Evolutionary conservation across 2,113 vertebrate genomes (phyloP).

Genomic region (Fregetta grallaria): DNA sequence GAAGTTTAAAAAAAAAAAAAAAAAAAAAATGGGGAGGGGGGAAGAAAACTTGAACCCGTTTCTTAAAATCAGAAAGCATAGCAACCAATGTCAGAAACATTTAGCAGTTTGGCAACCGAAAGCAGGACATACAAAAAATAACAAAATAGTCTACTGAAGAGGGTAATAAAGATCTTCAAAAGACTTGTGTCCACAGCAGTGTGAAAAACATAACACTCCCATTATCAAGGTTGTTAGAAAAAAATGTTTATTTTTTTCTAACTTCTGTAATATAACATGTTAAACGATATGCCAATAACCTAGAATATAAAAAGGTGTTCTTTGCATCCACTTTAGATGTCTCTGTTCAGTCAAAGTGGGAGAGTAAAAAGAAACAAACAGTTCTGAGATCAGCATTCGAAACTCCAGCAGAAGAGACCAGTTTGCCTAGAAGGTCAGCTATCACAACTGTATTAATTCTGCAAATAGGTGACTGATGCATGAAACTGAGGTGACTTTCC

Average conservation of each 20-base stretch:
- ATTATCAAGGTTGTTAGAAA: not conserved
- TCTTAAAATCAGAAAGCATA: constrained; percentile 62
- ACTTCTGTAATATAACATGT: not conserved
- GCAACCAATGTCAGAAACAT: constrained; percentile 60
- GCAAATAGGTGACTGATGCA: not conserved
- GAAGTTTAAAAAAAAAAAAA: constrained; percentile 23
- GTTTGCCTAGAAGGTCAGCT: not conserved
- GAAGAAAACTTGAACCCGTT: constrained; percentile 21
- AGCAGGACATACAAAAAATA: constrained; percentile 55
- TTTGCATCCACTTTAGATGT: not conserved
- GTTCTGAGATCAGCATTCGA: not conserved
- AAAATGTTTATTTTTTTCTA: not conserved
- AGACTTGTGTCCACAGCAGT: constrained; percentile 47
- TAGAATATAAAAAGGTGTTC: not conserved
- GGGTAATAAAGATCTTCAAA: constrained; percentile 13
- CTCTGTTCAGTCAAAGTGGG: not conserved
- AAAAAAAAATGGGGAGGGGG: fast-evolving
- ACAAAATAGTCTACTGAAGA: constrained; percentile 56
- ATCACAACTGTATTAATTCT: not conserved
- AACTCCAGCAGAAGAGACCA: not conserved
- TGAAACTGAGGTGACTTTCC: not conserved
- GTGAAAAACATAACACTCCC: constrained; percentile 5
- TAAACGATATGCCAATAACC: not conserved
- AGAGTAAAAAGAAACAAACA: not conserved
- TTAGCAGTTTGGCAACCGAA: constrained; percentile 59